Conservation (phyloP, 1,140 invertebrate species). For the Drosophila ananassae region DNA sequence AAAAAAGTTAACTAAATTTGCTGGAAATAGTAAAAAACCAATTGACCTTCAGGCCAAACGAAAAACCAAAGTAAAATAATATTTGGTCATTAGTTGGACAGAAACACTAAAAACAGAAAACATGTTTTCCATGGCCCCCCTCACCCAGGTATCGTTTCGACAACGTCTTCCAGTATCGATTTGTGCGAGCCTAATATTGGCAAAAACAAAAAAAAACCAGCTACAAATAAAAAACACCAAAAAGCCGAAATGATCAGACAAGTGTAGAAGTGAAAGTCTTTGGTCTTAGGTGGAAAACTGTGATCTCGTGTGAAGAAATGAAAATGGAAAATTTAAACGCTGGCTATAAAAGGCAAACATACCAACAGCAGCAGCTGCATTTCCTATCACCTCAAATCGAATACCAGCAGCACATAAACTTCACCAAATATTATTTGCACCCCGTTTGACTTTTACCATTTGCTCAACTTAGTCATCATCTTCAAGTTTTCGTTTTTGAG, state of each 20-base stretch:
- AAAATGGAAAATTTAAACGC: slow-evolving; percentile 75
- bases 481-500: slow-evolving; percentile 39
- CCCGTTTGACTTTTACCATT: slow-evolving; percentile 77
- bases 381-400: slow-evolving; percentile 46
- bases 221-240: slow-evolving; percentile 26
- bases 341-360: slow-evolving; percentile 66
- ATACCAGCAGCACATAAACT: slow-evolving; percentile 55
- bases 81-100: slow-evolving; percentile 74
- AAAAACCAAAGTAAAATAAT: slow-evolving; percentile 73
- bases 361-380: slow-evolving; percentile 41
- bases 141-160: not conserved
- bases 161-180: slow-evolving; percentile 22
- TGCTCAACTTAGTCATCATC: slow-evolving; percentile 72
- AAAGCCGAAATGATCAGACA: slow-evolving; percentile 40
- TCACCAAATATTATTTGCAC: slow-evolving; percentile 66
- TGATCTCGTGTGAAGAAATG: slow-evolving; percentile 58
- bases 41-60: slow-evolving; percentile 75
- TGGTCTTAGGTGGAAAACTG: slow-evolving; percentile 49
- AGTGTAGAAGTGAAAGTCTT: slow-evolving; percentile 75
- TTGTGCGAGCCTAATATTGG: slow-evolving; percentile 58
- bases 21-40: slow-evolving; percentile 48
- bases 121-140: slow-evolving; percentile 32
- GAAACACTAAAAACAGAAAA: slow-evolving; percentile 40
- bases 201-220: slow-evolving; percentile 37
- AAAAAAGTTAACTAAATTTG: slow-evolving; percentile 59